Base-by-base conservation (phyloP, 2,888 invertebrate species). In the Julus scanicus region DNA sequence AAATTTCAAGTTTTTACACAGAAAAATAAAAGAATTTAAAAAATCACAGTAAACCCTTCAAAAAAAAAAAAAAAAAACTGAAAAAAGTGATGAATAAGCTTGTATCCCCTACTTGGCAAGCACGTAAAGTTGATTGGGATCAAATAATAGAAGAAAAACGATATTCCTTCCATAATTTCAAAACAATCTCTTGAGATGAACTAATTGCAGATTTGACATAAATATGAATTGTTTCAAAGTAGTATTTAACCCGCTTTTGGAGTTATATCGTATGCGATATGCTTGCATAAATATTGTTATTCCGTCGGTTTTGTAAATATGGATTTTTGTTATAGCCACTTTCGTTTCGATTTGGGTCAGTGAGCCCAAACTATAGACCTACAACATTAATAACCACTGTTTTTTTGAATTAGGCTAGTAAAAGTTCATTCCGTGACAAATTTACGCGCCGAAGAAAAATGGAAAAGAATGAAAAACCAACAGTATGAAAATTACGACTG, bases 391-490 rank as follows among this genome's bases (percentile, higher is more conserved):
- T 71, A 71, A 71, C 71, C 9, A 6, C 71, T 29, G 29, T 29
- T 71, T 29, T 71, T 71, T 71, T 29, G 20, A 71, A 71, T 29
- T 71, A 71, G 71, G 71, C n/a, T 71, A 71, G 71, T 71, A 71
- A 71, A 71, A 71, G 71, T 71, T 71, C 71, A 71, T 71, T 71
- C 71, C 71, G 71, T 71, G 71, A 71, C 71, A 63, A 71, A 71
- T 71, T 63, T 71, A 71, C 29, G 29, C n/a, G 20, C 71, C 9
- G 63, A 9, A 20, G 20, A 29, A 71, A 53, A 53, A 71, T 29
- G 6, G 29, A 9, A 71, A 5, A 71, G 71, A 71, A 20, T 63
- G 44, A 8, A 44, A 44, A 44, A 63, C 53, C 53, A 53, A n/a
- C 17, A 5, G 57, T 17, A 8, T 44, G n/a, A n/a, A 63, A 63